Percentiles rank a stretch among this genome's conserved stretches.
Evolutionary conservation across 2,797 vertebrate species (phyloP).

Genomic region (Pelodytes ibericus): DNA sequence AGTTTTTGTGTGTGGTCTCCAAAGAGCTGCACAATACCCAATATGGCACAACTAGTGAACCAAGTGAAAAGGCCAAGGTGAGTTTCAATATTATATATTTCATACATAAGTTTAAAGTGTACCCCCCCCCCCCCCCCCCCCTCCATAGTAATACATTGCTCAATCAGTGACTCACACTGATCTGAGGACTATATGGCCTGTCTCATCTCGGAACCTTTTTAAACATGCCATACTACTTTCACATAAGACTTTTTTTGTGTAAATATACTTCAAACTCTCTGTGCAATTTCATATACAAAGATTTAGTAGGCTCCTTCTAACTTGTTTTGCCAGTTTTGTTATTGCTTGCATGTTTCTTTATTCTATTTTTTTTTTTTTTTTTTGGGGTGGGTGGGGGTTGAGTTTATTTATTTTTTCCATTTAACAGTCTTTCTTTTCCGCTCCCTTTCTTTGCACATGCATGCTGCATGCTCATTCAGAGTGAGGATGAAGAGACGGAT

Average conservation of each 20-base stretch:
- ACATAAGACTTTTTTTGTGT: too few species aligned
- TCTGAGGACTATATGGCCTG: too few species aligned
- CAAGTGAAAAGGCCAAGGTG: constrained; percentile 98
- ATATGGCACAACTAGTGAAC: constrained; percentile 90
- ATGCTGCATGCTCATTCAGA: constrained; percentile 79
- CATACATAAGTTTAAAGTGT: too few species aligned
- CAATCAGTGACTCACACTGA: too few species aligned
- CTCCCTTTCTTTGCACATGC: constrained; percentile 73
- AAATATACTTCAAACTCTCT: too few species aligned
- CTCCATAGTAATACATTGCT: too few species aligned
- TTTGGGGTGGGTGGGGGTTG: constrained; percentile 6
- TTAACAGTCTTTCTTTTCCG: constrained; percentile 63
- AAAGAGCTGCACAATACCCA: constrained; percentile 97
- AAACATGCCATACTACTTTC: too few species aligned
- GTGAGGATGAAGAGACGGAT: constrained; percentile 83
- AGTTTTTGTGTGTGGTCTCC: constrained; percentile 98
- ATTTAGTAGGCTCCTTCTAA: too few species aligned
- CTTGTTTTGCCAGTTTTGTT: too few species aligned
- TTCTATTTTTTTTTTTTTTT: constrained; percentile 19
- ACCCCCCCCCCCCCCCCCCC: too few species aligned
- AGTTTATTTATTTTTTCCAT: constrained; percentile 20
- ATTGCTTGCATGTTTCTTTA: constrained; percentile 31
- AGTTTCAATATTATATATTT: constrained; percentile 50
- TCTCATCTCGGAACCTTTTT: too few species aligned
- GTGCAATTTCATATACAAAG: too few species aligned